These are phyloP conservation scores for Chaetura pelagica DNA, from an alignment of 2,113 vertebrate species.

Conservation along the genomic window DNA sequence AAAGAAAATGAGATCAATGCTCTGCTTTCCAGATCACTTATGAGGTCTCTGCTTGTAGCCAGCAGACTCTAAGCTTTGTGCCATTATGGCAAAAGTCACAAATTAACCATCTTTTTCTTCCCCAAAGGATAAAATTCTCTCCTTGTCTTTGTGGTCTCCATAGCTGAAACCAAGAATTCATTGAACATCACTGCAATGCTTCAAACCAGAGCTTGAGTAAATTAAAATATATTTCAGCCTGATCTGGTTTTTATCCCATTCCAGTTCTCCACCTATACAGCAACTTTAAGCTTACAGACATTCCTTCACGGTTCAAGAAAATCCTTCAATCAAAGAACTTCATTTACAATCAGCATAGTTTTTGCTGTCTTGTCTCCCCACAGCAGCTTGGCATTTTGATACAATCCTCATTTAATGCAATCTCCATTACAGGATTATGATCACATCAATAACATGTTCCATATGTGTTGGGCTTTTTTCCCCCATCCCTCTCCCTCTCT, in stretches of 20 bases:
- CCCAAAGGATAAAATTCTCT: background rate
- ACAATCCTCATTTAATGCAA: constrained; percentile 66
- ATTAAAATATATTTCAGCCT: constrained; percentile 2
- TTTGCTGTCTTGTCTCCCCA: background rate
- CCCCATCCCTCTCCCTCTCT: background rate
- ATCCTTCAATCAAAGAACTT: constrained; percentile 69
- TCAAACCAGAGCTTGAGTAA: background rate
- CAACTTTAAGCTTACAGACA: constrained; percentile 64
- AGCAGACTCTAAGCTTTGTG: constrained; percentile 6
- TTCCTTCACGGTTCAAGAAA: constrained; percentile 30
- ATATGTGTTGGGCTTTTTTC: background rate
- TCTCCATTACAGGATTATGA: constrained; percentile 71
- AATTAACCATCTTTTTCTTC: background rate
- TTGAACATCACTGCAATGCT: constrained; percentile 37
- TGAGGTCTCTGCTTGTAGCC: background rate
- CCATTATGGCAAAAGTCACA: constrained; percentile 1
- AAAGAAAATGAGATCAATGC: background rate
- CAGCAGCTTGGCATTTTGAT: constrained; percentile 55
- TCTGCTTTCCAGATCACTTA: background rate
- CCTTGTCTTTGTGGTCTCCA: constrained; percentile 25
- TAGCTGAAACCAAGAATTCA: constrained; percentile 50
- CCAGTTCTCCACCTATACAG: background rate
- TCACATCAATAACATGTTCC: constrained; percentile 64
- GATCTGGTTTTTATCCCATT: constrained; percentile 16
- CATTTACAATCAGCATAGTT: constrained; percentile 58